These are phyloP conservation scores for Chaetodon trifascialis DNA, from an alignment of 2,113 vertebrate genomes.

Conservation along the genomic window DNA sequence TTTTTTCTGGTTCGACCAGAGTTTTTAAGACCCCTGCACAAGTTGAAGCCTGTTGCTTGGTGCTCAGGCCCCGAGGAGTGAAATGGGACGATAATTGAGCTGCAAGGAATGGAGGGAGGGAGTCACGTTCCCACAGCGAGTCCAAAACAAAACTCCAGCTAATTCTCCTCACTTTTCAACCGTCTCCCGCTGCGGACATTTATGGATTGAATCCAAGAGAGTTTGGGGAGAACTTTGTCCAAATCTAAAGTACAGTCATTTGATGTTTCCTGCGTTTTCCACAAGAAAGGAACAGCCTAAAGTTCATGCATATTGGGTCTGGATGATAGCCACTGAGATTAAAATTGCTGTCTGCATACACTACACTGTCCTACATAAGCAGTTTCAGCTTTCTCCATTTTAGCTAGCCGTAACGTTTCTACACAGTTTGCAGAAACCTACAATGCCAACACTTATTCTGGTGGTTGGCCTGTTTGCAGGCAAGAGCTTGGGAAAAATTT, in stretches of 20 bases:
- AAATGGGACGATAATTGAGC: slow-evolving; percentile 89
- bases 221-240: not conserved
- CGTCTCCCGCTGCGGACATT: slow-evolving; percentile 10
- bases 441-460: too few relatives aligned
- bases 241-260: not conserved
- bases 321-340: not conserved
- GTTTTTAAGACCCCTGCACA: slow-evolving; percentile 89
- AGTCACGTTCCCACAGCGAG: slow-evolving; percentile 91
- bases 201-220: not conserved
- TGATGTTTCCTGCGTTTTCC: slow-evolving; percentile 2
- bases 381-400: not conserved
- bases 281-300: not conserved
- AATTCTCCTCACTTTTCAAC: slow-evolving; percentile 71
- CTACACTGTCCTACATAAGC: not conserved
- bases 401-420: not conserved
- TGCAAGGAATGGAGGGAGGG: slow-evolving; percentile 88
- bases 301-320: not conserved
- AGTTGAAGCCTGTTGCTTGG: slow-evolving; percentile 89
- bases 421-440: too few relatives aligned
- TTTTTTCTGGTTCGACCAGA: slow-evolving; percentile 84
- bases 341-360: not conserved
- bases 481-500: too few relatives aligned
- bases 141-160: slow-evolving; percentile 89
- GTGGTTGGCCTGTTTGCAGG: too few relatives aligned
- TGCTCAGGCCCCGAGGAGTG: slow-evolving; percentile 81